Evolutionary conservation across 1,140 invertebrate species (phyloP).

Genomic region (Macrobrachium rosenbergii): DNA sequence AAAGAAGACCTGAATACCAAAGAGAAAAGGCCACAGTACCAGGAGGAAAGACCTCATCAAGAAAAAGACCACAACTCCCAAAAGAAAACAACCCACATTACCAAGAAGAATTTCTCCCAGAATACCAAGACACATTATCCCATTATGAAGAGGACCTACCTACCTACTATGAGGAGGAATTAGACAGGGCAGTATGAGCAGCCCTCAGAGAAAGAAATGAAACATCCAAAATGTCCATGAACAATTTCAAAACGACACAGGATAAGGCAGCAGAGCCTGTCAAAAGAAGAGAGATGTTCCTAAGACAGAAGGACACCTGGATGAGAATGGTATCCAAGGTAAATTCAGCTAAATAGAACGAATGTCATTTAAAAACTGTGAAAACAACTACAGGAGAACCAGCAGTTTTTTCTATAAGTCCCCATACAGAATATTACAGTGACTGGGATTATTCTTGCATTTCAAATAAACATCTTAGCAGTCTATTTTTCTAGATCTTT

Average conservation of each 20-base stretch:
- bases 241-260: neutral
- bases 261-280: neutral
- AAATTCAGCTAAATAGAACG: neutral
- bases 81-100: slow-evolving; percentile 38
- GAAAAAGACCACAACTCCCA: neutral
- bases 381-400: too few species aligned
- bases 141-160: slow-evolving; percentile 1
- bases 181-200: neutral
- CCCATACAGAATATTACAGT: too few species aligned
- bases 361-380: neutral
- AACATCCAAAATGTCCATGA: neutral
- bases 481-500: slow-evolving; percentile 13
- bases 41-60: neutral
- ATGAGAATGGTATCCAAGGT: neutral
- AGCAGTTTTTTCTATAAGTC: too few species aligned
- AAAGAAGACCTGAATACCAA: neutral
- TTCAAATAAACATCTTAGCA: neutral
- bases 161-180: slow-evolving; percentile 9
- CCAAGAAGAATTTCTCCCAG: slow-evolving; percentile 24
- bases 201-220: neutral
- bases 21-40: neutral
- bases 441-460: neutral
- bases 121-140: slow-evolving; percentile 32
- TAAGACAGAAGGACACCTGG: neutral
- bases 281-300: slow-evolving; percentile 9